These are phyloP conservation scores for Bombus affinis DNA, from an alignment of 1,140 invertebrate genomes.

Conservation along the genomic window DNA sequence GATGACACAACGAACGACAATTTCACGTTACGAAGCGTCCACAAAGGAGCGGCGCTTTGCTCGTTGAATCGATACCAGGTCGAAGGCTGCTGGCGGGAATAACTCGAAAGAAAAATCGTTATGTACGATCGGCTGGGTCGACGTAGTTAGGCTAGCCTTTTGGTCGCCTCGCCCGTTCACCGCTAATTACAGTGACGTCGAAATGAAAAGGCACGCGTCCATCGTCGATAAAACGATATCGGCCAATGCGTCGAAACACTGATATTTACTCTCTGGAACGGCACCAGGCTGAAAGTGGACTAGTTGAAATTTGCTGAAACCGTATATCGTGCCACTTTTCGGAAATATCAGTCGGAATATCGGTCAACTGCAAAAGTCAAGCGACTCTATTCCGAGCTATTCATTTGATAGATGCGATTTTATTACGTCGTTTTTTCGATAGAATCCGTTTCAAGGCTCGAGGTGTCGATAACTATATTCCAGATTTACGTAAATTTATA, in stretches of 20 bases:
- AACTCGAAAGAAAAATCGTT: slow-evolving; percentile 63
- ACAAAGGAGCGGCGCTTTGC: slow-evolving; percentile 30
- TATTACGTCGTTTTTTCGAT: neutral
- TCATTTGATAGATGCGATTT: neutral
- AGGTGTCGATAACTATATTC: too few species aligned
- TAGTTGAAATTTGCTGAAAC: slow-evolving; percentile 2
- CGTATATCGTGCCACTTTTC: neutral
- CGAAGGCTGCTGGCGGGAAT: slow-evolving; percentile 41
- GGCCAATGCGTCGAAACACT: neutral
- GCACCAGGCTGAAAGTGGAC: neutral
- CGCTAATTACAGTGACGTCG: slow-evolving; percentile 47
- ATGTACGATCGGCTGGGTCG: slow-evolving; percentile 36
- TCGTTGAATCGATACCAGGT: slow-evolving; percentile 49
- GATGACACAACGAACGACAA: neutral
- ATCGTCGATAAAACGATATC: slow-evolving; percentile 29
- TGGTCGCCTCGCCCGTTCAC: slow-evolving; percentile 13
- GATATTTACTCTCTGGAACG: slow-evolving; percentile 14
- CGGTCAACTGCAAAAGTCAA: neutral
- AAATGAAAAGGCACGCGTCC: slow-evolving; percentile 36
- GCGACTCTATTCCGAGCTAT: neutral
- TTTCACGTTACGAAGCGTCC: slow-evolving; percentile 26
- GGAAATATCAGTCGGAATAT: neutral
- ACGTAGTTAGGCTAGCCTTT: slow-evolving; percentile 13
- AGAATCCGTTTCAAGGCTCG: too few species aligned
- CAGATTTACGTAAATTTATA: too few species aligned